Conservation (phyloP, 1,140 invertebrate species). For the Habropoda laboriosa region DNA sequence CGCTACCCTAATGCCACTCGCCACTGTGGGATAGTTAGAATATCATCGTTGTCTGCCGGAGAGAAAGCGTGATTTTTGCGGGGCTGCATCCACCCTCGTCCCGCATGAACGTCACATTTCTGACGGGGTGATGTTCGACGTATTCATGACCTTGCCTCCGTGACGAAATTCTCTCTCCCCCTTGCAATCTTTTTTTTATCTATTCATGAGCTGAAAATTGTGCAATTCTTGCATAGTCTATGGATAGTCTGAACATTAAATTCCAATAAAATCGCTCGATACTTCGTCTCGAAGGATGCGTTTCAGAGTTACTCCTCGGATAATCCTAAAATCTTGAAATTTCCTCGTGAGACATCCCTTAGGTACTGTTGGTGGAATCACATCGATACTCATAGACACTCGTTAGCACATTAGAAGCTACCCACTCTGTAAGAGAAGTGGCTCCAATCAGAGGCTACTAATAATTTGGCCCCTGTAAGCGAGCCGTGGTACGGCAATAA, state of each 20-base stretch:
- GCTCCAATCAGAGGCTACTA: conserved; percentile 77
- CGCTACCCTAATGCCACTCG: conserved; percentile 56
- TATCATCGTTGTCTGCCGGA: conserved; percentile 71
- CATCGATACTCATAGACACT: conserved; percentile 51
- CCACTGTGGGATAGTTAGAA: conserved; percentile 77
- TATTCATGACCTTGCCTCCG: conserved; percentile 60
- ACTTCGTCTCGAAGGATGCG: no score
- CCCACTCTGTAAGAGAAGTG: conserved; percentile 70
- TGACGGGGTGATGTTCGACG: conserved; percentile 22
- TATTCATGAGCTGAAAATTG: conserved; percentile 16
- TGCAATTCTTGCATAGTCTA: no score
- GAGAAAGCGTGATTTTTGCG: conserved; percentile 48
- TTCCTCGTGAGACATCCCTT: not conserved
- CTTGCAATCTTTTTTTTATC: not conserved
- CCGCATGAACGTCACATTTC: conserved; percentile 12
- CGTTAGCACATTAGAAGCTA: conserved; percentile 73
- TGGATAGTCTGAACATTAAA: no score
- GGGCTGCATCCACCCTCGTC: conserved; percentile 39
- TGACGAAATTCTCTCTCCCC: conserved; percentile 53
- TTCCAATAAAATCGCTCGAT: no score
- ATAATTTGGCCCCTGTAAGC: conserved; percentile 73
- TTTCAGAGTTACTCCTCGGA: not conserved
- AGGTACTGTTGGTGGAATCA: no score
- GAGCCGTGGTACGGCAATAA: conserved; percentile 71
- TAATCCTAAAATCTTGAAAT: not conserved